Base-by-base conservation (phyloP, 2,888 invertebrate species). In the Coelopa pilipes region DNA sequence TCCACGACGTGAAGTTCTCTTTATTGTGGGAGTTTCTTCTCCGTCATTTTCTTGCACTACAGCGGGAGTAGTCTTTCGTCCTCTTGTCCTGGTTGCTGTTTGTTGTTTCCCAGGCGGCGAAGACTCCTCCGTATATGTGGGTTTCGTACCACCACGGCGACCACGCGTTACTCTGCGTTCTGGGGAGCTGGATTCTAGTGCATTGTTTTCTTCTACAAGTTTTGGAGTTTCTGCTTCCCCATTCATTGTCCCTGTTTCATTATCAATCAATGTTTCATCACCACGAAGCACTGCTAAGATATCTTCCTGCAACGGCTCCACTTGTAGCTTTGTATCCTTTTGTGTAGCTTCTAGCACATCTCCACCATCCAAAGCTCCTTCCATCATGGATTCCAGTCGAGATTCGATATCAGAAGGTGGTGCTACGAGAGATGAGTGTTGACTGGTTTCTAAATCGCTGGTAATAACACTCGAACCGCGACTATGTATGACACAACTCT, bases 381-480 rank as follows among this genome's bases (percentile, higher is more conserved):
- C 71, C 87, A 87, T 86, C 87, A 87, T 87, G n/a, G 88, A 87
- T 75, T 87, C 87, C 5, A 87, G 77, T 0, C 87, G 82, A 11
- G 86, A 83, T 75, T 87, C 87, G 77, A 87, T 86, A 75, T 87
- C 87, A 9, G 87, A 87, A 1, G 87, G 87, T 11, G 86, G 85
- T 34, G 87, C 87, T 3, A 87, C 88, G 50, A 88, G 74, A 0
- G 88, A 87, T 55, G 87, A 87, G 78, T 88, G 88, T 74, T 88
- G 87, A 75, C 87, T 87, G 68, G 87, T 87, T 77, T 87, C 87
- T 65, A 87, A 78, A 74, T 88, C 88, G 76, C 88, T 88, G 17
- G 88, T 87, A 0, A 88, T 84, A 47, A 87, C 87, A 75, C 88
- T 88, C 0, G 87, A 87, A 0, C 88, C 87, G 5, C 87, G 84